These are phyloP conservation scores for Blastobasis lacticolella DNA, from an alignment of 2,888 invertebrate genomes.

Conservation along the genomic window DNA sequence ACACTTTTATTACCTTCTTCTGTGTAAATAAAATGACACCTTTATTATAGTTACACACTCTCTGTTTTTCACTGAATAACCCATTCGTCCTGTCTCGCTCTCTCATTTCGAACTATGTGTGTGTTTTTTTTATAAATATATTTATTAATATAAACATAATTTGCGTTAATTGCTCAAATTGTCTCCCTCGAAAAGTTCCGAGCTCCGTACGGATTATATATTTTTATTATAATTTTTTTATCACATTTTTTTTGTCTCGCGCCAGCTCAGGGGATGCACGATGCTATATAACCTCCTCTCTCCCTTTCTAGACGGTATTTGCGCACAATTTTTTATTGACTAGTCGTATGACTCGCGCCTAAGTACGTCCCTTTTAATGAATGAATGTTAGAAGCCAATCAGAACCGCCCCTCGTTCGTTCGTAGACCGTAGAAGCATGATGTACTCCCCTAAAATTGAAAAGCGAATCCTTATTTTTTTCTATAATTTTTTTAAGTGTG, in stretches of 20 bases:
- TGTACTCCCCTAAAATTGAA: constrained; percentile 41
- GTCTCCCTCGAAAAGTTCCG: constrained; percentile 70
- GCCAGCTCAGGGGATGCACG: constrained; percentile 73
- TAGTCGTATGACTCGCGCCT: constrained; percentile 2
- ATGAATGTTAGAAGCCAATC: too few species aligned
- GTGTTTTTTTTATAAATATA: constrained; percentile 43
- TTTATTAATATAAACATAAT: constrained; percentile 23
- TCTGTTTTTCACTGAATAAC: constrained; percentile 58
- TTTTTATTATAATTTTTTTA: constrained; percentile 36
- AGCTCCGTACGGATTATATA: constrained; percentile 49
- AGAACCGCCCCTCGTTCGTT: constrained; percentile 14
- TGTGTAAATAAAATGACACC: constrained; percentile 40
- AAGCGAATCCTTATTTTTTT: constrained; percentile 31
- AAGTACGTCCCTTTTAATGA: too few species aligned
- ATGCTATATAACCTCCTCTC: constrained; percentile 61
- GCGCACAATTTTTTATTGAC: constrained; percentile 25
- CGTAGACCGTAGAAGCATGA: constrained; percentile 47
- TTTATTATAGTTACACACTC: constrained; percentile 44
- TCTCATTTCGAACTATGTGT: constrained; percentile 35
- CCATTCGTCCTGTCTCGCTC: constrained; percentile 54
- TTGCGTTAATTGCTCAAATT: constrained; percentile 40
- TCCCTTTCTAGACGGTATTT: constrained; percentile 40
- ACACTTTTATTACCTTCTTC: constrained; percentile 14
- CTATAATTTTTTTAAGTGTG: constrained; percentile 29
- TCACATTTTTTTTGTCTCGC: constrained; percentile 40